Conservation (phyloP, 2,797 vertebrate genomes). For the Chaetophractus vellerosus region DNA sequence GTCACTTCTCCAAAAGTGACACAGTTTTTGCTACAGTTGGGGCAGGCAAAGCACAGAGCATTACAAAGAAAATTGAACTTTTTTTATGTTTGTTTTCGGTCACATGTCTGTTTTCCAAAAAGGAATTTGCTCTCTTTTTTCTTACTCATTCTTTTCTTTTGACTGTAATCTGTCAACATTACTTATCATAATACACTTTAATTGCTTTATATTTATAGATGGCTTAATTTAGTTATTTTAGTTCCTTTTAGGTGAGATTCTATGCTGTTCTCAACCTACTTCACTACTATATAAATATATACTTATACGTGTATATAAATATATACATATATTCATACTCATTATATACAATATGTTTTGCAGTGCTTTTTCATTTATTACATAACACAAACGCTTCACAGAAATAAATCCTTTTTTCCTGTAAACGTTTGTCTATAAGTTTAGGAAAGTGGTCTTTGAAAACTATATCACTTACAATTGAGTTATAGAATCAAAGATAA, state of each 20-base stretch:
- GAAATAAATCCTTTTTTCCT: not conserved
- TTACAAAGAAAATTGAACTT: not conserved
- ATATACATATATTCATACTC: not conserved
- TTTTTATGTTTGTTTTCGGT: not conserved
- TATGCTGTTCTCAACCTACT: not conserved
- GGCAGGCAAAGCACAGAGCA: not conserved
- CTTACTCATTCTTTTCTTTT: slow-evolving; percentile 24
- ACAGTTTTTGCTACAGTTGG: not conserved
- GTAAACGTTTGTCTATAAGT: not conserved
- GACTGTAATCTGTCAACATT: not conserved
- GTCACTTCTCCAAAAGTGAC: not conserved
- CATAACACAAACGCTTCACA: not conserved
- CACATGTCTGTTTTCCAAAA: not conserved
- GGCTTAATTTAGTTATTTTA: not conserved
- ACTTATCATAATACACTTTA: not conserved
- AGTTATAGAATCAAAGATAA: slow-evolving; percentile 70
- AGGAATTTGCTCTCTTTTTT: not conserved
- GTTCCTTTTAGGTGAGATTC: not conserved
- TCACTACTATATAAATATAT: not conserved
- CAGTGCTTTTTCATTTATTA: not conserved
- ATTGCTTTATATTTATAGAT: not conserved
- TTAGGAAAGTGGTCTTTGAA: slow-evolving; percentile 26
- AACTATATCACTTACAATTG: slow-evolving; percentile 41
- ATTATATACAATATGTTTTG: not conserved
- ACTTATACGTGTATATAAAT: not conserved